Base-by-base conservation (phyloP, 1,140 invertebrate genomes). In the Geopemphigus sp. region DNA sequence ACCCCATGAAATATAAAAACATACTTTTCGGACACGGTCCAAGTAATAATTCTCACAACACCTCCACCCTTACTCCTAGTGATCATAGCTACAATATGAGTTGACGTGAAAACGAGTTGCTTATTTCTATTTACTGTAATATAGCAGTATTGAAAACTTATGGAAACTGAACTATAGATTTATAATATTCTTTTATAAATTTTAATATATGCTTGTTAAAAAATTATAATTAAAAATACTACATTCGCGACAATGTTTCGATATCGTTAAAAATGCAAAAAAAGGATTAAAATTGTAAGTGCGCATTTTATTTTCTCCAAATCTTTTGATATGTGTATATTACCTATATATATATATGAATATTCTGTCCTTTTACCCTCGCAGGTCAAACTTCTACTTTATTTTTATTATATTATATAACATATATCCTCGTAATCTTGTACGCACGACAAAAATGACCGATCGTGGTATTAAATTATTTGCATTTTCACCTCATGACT, bases 21-120 rank as follows among this genome's bases (percentile, higher is more conserved):
- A 50, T 19, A 78, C 39, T 45, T 63, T 57, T 63, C 11, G 74
- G 74, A 78, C 74, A 78, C 74, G 74, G 74, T 78, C 74, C 74
- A 39, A 78, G 74, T 50, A 61, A 61, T 57, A 78, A 78, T 78
- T 78, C 74, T 78, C 74, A 78, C 74, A 50, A 78, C 57, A 78
- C 74, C 74, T 39, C 39, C 74, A 39, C 45, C 56, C 57, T 26
- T 14, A 24, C 5, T 19, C 12, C 14, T 26, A 50, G 17, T 6
- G 19, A 12, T 0, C n/a, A 5, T 22, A 5, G 5, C n/a, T n/a
- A n/a, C n/a, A n/a, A n/a, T n/a, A 68, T 39, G 5, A 47, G 5
- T n/a, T 5, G 8, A 47, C 26, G n/a, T 5, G 39, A 26, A 61
- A 59, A 76, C 17, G 39, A 39, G 24, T 78, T 29, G 57, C 74